Base-by-base conservation (phyloP, 2,888 invertebrate genomes). In the Mayetiola destructor region DNA sequence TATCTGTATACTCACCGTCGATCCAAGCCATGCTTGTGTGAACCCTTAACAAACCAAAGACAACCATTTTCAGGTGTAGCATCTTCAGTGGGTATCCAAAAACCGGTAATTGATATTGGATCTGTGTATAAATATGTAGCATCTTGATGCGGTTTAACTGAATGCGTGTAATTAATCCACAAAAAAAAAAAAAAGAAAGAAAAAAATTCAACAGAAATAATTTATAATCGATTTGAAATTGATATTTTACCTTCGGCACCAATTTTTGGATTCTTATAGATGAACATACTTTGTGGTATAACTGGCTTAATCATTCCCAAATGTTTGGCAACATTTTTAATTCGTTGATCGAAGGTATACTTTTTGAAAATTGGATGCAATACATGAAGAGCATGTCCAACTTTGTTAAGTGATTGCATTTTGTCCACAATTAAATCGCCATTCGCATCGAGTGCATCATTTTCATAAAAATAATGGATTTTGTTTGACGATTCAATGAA, bases 61-160 rank as follows among this genome's bases (percentile, higher is more conserved):
- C 97, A 99, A 4, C 99, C 96, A 69, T 99, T 99, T 67, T 94
- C 86, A 16, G 82, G 61, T 0, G 88, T 91, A 0, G 94, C 89
- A 66, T 97, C 93, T 66, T 97, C 94, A 5, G 99, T 72, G 0
- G 99, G 93, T 61, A 99, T 84, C 99, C 99, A 99, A 66, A 95
- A 85, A 0, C 96, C 97, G 2, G 89, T 70, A 0, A 89, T 75
- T 10, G 82, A 81, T 40, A 80, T 77, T 1, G 94, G 95, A 18
- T 88, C 87, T 0, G 92, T 89, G 68, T 86, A 78, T 40, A 99
- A 75, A 69, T 85, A 99, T 3, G 89, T 82, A 0, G 87, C 83
- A 69, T 99, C 99, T 72, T 91, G 90, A 69, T 91, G 91, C 1
- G 84, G 75, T 18, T 71, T 75, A 2, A 90, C 90, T 64, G 35